These are phyloP conservation scores for Liopterus haemorrhoidalis DNA, from an alignment of 2,888 invertebrate species.

Conservation along the genomic window DNA sequence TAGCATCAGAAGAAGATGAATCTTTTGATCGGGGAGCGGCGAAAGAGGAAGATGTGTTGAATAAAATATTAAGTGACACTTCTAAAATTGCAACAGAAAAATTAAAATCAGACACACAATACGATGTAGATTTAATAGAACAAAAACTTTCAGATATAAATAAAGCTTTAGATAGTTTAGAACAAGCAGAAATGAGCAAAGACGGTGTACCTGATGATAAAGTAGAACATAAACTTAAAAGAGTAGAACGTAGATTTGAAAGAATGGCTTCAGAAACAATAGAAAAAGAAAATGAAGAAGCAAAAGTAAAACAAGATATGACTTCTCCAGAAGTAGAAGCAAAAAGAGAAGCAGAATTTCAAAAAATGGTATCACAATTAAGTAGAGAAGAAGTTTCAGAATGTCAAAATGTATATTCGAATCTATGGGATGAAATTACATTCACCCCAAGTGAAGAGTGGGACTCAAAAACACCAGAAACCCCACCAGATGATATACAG, in stretches of 20 bases:
- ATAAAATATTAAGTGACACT: slow-evolving; percentile 28
- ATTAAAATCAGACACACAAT: slow-evolving; percentile 27
- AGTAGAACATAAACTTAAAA: slow-evolving; percentile 43
- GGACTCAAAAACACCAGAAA: slow-evolving; percentile 46
- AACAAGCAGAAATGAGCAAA: slow-evolving; percentile 31
- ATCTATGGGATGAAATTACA: slow-evolving; percentile 47
- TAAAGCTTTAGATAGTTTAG: slow-evolving; percentile 43
- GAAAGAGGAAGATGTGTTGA: slow-evolving; percentile 17
- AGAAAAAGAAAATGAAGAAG: slow-evolving; percentile 39
- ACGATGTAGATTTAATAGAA: slow-evolving; percentile 41
- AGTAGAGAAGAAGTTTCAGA: slow-evolving; percentile 50
- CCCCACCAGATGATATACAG: slow-evolving; percentile 43
- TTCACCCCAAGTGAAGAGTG: slow-evolving; percentile 45
- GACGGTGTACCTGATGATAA: slow-evolving; percentile 30
- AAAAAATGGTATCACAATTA: slow-evolving; percentile 48
- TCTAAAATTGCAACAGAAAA: slow-evolving; percentile 22
- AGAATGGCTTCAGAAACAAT: slow-evolving; percentile 49
- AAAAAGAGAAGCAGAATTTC: slow-evolving; percentile 45
- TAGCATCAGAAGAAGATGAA: slow-evolving; percentile 43
- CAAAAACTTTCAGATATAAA: slow-evolving; percentile 44
- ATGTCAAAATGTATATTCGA: slow-evolving; percentile 47
- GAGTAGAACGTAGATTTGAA: slow-evolving; percentile 50
- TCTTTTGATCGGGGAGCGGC: slow-evolving; percentile 10
- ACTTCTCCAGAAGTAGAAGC: slow-evolving; percentile 42
- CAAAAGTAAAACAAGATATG: slow-evolving; percentile 37